These are phyloP conservation scores for Alentia gelatinosa DNA, from an alignment of 2,888 invertebrate species.

Conservation along the genomic window DNA sequence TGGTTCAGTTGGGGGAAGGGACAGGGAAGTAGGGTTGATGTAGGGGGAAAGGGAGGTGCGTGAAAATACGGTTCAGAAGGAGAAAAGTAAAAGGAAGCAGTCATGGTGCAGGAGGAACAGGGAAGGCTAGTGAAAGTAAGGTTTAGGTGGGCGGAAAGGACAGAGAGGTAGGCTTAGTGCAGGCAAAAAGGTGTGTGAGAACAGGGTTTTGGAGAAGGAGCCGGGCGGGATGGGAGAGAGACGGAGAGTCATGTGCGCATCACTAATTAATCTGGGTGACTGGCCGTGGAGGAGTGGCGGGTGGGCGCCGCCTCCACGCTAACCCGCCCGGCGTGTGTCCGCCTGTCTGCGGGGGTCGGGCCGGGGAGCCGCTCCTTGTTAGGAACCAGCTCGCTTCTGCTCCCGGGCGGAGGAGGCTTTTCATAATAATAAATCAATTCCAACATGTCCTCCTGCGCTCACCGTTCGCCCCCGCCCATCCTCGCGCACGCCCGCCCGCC, in stretches of 20 bases:
- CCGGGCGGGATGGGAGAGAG: neutral
- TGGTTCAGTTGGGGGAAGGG: neutral
- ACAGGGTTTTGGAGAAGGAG: neutral
- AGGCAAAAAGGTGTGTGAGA: too few relatives aligned
- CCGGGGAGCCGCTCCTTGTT: neutral
- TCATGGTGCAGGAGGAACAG: neutral
- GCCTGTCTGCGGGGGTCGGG: neutral
- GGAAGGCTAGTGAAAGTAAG: neutral
- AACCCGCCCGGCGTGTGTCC: too few relatives aligned
- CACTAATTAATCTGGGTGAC: too few relatives aligned
- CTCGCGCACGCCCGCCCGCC: too few relatives aligned
- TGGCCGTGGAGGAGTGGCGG: too few relatives aligned
- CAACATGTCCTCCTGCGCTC: neutral
- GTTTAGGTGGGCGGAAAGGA: too few relatives aligned
- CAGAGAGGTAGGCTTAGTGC: too few relatives aligned
- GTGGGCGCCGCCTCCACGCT: too few relatives aligned
- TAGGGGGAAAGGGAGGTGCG: neutral
- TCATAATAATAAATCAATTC: slow-evolving; percentile 1
- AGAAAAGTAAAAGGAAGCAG: neutral
- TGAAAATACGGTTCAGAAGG: neutral
- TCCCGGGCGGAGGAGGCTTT: neutral
- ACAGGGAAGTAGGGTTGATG: neutral
- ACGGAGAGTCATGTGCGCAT: too few relatives aligned
- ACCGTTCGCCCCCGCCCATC: neutral
- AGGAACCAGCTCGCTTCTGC: neutral